A percentile compares a stretch with the other conserved stretches of the same genome.
Evolutionary conservation across 2,113 vertebrate species (phyloP).

Genomic region (Forbesichthys agassizii): DNA sequence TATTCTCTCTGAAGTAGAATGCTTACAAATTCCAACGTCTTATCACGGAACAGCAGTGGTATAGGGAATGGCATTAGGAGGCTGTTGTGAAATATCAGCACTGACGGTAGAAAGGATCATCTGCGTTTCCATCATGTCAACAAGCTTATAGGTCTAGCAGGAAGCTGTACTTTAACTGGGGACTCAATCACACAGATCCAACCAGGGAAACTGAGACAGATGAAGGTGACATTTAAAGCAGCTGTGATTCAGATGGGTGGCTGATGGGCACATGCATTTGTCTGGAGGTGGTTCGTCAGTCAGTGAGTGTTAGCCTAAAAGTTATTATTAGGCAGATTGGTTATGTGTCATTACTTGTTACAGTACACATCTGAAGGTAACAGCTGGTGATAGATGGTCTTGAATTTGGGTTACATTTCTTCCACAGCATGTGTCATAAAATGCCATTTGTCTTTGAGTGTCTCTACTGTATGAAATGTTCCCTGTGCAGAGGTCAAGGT

Average conservation of each 20-base stretch:
- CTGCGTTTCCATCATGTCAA: background rate
- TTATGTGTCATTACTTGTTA: background rate
- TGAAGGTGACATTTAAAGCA: constrained; percentile 47
- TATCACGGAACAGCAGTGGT: constrained; percentile 4
- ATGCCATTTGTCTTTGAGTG: constrained; percentile 9
- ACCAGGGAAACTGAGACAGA: constrained; percentile 36
- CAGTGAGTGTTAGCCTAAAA: background rate
- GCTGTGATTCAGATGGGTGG: constrained; percentile 36
- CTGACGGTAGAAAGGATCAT: constrained; percentile 18
- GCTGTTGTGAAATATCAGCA: constrained; percentile 2
- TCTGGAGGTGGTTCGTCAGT: background rate
- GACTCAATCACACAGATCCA: constrained; percentile 2
- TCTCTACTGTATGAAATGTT: constrained; percentile 27
- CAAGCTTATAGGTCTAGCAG: constrained; percentile 9
- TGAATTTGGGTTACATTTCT: background rate
- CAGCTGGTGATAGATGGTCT: background rate
- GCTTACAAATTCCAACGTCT: constrained; percentile 7
- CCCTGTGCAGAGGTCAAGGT: constrained; percentile 26
- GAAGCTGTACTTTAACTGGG: constrained; percentile 10
- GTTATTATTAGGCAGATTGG: background rate
- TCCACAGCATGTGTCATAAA: no score
- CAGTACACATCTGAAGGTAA: background rate
- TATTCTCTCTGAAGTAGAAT: background rate
- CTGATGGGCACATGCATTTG: constrained; percentile 16
- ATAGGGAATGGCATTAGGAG: constrained; percentile 23